Conservation (phyloP, 1,140 invertebrate species). For the Epicauta chinensis region DNA sequence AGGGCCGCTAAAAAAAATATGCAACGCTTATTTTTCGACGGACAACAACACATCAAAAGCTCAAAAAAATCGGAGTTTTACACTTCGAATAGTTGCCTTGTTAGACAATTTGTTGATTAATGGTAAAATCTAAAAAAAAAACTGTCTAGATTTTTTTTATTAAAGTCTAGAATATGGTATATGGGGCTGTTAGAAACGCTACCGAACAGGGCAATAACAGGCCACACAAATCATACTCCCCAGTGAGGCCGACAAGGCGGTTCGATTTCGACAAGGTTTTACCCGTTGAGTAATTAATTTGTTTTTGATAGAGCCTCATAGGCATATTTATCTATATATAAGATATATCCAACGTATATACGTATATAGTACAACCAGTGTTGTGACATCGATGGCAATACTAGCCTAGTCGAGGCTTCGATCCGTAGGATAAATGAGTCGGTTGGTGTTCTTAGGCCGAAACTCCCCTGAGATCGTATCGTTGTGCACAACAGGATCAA, state of each 20-base stretch:
- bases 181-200: neutral
- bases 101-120: slow-evolving; percentile 4
- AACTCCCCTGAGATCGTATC: slow-evolving; percentile 28
- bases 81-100: too few relatives aligned
- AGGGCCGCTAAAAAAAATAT: too few relatives aligned
- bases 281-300: slow-evolving; percentile 36
- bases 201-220: slow-evolving; percentile 28
- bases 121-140: neutral
- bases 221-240: slow-evolving; percentile 35
- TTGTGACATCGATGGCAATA: too few relatives aligned
- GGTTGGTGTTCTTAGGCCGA: slow-evolving; percentile 34
- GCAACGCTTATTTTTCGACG: too few relatives aligned
- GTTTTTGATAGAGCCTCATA: slow-evolving; percentile 36
- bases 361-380: too few relatives aligned
- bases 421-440: slow-evolving; percentile 33
- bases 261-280: slow-evolving; percentile 37
- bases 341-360: too few relatives aligned
- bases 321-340: slow-evolving; percentile 8
- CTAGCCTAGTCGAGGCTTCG: neutral
- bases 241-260: slow-evolving; percentile 30
- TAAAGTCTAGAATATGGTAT: neutral
- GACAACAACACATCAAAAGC: too few relatives aligned
- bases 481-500: slow-evolving; percentile 31
- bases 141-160: slow-evolving; percentile 13
- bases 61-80: too few relatives aligned